phyloP scores from a whole-genome alignment of 1,140 invertebrate species.

The Ganaspis sp. region DNA sequence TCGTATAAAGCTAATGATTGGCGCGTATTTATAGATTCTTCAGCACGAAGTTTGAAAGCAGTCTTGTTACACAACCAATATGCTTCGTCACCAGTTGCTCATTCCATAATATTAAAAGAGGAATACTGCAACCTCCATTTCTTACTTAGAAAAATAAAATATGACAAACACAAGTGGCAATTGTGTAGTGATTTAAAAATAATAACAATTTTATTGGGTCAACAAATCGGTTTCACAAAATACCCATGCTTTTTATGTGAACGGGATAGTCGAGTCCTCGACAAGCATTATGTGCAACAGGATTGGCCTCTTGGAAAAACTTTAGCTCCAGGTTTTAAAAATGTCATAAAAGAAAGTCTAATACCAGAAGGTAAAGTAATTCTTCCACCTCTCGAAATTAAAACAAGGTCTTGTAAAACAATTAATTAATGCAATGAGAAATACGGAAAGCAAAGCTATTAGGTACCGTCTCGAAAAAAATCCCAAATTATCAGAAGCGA shows the following conservation, averaged over 20 bases:
- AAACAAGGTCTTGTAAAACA: not conserved
- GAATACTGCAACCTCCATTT: constrained; percentile 22
- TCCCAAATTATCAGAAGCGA: too few relatives aligned
- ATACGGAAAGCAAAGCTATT: too few relatives aligned
- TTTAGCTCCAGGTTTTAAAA: not conserved
- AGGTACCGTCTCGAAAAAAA: too few relatives aligned
- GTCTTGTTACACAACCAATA: constrained; percentile 40
- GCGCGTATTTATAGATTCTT: constrained; percentile 52
- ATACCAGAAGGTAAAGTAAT: not conserved
- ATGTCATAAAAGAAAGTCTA: not conserved
- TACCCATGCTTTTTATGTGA: too few relatives aligned
- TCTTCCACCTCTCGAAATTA: not conserved
- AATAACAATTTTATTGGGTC: not conserved
- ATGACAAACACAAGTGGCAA: constrained; percentile 28
- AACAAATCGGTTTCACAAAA: constrained; percentile 4
- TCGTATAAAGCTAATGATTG: constrained; percentile 46
- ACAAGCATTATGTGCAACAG: not conserved
- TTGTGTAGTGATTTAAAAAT: constrained; percentile 26
- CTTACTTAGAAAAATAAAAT: constrained; percentile 8
- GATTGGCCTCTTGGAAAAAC: not conserved
- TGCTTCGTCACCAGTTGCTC: constrained; percentile 23
- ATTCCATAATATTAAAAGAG: constrained; percentile 21
- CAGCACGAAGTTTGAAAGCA: constrained; percentile 47
- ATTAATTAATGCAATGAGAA: too few relatives aligned
- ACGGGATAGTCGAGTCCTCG: not conserved